Evolutionary conservation across 92 coral and sea anemone genomes (phyloP).

Genomic region (Zoanthus sansibaricus): DNA sequence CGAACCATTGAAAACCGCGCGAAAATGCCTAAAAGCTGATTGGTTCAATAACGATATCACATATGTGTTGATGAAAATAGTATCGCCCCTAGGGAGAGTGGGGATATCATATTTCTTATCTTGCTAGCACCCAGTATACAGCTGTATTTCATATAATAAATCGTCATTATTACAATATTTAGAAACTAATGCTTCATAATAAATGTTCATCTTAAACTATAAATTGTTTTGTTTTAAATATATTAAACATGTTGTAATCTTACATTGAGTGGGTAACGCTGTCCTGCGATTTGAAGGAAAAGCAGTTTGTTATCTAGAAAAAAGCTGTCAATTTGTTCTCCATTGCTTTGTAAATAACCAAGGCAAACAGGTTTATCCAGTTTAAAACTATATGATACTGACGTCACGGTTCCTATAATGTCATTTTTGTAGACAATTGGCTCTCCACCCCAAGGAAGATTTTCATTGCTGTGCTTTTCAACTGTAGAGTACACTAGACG

Average conservation of each 20-base stretch:
- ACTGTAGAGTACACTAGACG: slow-evolving; percentile 72
- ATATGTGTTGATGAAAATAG: too few relatives aligned
- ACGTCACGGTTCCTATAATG: slow-evolving; percentile 76
- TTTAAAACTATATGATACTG: slow-evolving; percentile 74
- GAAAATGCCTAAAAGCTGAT: too few relatives aligned
- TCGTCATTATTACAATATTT: too few relatives aligned
- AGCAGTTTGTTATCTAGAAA: background rate
- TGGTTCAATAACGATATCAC: too few relatives aligned
- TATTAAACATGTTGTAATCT: background rate
- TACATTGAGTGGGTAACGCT: background rate
- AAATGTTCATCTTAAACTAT: too few relatives aligned
- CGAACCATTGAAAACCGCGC: too few relatives aligned
- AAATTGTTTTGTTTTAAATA: too few relatives aligned
- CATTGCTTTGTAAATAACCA: slow-evolving; percentile 45
- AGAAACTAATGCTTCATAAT: too few relatives aligned
- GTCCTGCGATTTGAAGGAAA: background rate
- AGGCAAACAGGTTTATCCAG: slow-evolving; percentile 71
- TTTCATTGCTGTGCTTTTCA: slow-evolving; percentile 68
- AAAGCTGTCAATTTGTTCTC: background rate
- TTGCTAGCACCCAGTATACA: too few relatives aligned
- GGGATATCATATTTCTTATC: too few relatives aligned
- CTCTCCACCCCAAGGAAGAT: slow-evolving; percentile 97
- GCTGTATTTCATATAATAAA: too few relatives aligned
- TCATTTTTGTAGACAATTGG: slow-evolving; percentile 73
- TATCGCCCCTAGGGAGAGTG: too few relatives aligned